A percentile compares a stretch with the other conserved stretches of the same genome.
These are phyloP conservation scores for Tupaia tana DNA, from an alignment of 2,113 vertebrate genomes.

Conservation along the genomic window DNA sequence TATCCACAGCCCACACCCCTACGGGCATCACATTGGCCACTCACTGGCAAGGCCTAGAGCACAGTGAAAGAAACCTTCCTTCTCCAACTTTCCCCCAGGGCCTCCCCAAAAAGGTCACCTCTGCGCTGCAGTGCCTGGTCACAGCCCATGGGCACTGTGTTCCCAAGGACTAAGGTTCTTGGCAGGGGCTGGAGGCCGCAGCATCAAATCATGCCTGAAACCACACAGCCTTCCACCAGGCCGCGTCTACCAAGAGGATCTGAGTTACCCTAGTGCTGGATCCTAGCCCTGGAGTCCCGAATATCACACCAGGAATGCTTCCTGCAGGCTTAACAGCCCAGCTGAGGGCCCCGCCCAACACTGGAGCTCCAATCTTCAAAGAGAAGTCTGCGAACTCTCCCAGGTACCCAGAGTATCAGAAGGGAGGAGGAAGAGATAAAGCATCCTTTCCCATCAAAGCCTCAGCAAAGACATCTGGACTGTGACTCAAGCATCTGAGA, in stretches of 20 bases:
- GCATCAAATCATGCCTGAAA: background rate
- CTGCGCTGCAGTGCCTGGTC: background rate
- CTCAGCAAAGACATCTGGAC: background rate
- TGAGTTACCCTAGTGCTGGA: background rate
- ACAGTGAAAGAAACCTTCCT: background rate
- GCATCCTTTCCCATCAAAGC: background rate
- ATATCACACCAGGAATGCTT: background rate
- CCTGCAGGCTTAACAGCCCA: background rate
- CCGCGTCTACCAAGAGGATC: background rate
- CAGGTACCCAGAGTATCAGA: background rate
- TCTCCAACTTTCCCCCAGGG: background rate
- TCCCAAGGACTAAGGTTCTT: background rate
- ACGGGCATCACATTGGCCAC: background rate
- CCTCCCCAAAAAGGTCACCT: fast-evolving
- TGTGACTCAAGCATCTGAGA: background rate
- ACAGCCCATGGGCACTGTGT: fast-evolving
- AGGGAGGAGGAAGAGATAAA: background rate
- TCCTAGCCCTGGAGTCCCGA: background rate
- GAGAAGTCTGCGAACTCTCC: background rate
- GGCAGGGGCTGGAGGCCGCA: background rate
- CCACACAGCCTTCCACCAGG: background rate
- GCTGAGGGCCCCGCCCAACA: background rate
- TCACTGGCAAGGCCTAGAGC: background rate
- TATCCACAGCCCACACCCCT: fast-evolving
- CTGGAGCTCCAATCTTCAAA: background rate